phyloP scores from a whole-genome alignment of 2,113 vertebrate species.

The Gorsachius goisagi region DNA sequence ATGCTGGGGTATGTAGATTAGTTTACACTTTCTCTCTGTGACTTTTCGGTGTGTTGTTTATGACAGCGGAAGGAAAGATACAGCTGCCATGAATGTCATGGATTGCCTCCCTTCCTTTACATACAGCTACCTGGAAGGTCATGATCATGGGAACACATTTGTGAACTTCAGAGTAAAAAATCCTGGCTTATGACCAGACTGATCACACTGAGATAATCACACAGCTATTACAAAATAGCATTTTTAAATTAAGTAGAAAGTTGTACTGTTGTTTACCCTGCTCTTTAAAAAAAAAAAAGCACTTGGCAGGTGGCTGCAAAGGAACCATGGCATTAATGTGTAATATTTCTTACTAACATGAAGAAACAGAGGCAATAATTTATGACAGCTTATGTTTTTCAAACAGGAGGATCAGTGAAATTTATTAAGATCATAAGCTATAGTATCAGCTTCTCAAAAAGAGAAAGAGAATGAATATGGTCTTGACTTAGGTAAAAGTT shows the following conservation, averaged over 20 bases:
- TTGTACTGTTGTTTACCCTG: background rate
- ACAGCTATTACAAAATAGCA: background rate
- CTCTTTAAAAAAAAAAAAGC: background rate
- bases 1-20: background rate
- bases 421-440: background rate
- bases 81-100: background rate
- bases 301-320: background rate
- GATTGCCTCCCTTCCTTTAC: background rate
- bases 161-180: background rate
- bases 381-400: background rate
- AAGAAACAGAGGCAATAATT: background rate
- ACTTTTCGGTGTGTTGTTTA: background rate
- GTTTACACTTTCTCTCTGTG: background rate
- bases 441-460: background rate
- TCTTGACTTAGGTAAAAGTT: background rate
- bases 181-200: background rate
- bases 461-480: background rate
- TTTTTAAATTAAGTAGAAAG: background rate
- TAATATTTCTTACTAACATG: background rate
- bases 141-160: fast-evolving
- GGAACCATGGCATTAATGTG: background rate
- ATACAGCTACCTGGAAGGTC: fast-evolving
- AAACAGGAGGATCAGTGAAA: background rate
- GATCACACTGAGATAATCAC: background rate
- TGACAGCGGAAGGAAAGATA: background rate